Conservation (phyloP, 2,888 invertebrate species). For the Scaptomyza polygonia region DNA sequence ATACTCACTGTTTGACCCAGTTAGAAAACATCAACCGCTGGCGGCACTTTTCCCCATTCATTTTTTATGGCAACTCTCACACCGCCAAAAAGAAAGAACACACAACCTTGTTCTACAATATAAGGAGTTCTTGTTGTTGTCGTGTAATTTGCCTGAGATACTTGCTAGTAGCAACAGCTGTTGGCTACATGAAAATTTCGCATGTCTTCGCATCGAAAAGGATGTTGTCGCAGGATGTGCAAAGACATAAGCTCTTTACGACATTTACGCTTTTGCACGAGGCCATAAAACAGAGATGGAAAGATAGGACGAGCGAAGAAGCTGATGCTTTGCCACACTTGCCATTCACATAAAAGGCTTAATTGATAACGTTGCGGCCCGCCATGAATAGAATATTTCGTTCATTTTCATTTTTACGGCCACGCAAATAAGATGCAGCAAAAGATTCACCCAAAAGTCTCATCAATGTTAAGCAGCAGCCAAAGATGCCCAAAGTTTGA, state of each 20-base stretch:
- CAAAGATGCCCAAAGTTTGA: constrained; percentile 14
- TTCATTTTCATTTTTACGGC: constrained; percentile 17
- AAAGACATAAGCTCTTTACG: constrained; percentile 72
- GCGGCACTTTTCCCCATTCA: constrained; percentile 52
- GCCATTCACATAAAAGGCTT: constrained; percentile 63
- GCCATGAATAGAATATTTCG: constrained; percentile 25
- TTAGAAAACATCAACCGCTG: constrained; percentile 58
- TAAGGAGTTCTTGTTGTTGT: constrained; percentile 26
- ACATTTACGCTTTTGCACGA: constrained; percentile 31
- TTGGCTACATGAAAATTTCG: constrained; percentile 59
- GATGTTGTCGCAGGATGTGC: constrained; percentile 58
- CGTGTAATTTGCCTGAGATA: constrained; percentile 57
- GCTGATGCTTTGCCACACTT: constrained; percentile 44
- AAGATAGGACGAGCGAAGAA: constrained; percentile 1
- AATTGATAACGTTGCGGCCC: constrained; percentile 61
- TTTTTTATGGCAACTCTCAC: constrained; percentile 55
- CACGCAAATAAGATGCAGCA: neutral
- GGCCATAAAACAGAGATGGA: constrained; percentile 43
- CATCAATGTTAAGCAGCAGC: constrained; percentile 29
- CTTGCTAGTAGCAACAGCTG: constrained; percentile 53
- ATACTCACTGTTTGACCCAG: constrained; percentile 48
- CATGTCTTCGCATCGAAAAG: constrained; percentile 41
- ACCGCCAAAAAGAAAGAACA: constrained; percentile 8
- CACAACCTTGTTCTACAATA: constrained; percentile 22
- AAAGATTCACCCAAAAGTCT: constrained; percentile 1